phyloP scores from a whole-genome alignment of 2,888 invertebrate species.

The Melinaea marsaeus region DNA sequence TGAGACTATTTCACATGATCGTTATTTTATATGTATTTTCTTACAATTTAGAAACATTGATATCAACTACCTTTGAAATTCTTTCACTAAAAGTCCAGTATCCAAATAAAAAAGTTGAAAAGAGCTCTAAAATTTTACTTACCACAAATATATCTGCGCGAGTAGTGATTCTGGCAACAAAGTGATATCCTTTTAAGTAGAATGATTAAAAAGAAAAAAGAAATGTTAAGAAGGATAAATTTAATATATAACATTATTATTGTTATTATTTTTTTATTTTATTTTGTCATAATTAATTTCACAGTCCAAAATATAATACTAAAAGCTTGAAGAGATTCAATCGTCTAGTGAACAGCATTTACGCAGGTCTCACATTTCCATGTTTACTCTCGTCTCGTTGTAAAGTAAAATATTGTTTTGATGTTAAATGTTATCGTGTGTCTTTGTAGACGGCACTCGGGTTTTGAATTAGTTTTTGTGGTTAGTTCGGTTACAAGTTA shows the following conservation, averaged over 20 bases:
- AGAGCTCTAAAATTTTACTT: no score
- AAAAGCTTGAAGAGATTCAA: no score
- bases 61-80: slow-evolving; percentile 18
- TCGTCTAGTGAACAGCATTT: background rate
- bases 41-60: slow-evolving; percentile 18
- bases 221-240: no score
- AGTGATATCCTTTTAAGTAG: no score
- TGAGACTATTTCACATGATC: slow-evolving; percentile 18
- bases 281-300: no score
- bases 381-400: slow-evolving; percentile 17
- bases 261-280: no score
- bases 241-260: no score
- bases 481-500: background rate
- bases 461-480: slow-evolving; percentile 5
- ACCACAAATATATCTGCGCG: no score
- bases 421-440: slow-evolving; percentile 13
- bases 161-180: no score
- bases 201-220: no score
- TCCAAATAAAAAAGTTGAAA: no score
- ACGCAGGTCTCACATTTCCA: slow-evolving; percentile 15
- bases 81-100: background rate
- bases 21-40: slow-evolving; percentile 20
- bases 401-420: slow-evolving; percentile 19
- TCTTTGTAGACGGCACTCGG: slow-evolving; percentile 5
- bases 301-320: no score